Base-by-base conservation (phyloP, 2,113 vertebrate species). In the Chaetura pelagica region DNA sequence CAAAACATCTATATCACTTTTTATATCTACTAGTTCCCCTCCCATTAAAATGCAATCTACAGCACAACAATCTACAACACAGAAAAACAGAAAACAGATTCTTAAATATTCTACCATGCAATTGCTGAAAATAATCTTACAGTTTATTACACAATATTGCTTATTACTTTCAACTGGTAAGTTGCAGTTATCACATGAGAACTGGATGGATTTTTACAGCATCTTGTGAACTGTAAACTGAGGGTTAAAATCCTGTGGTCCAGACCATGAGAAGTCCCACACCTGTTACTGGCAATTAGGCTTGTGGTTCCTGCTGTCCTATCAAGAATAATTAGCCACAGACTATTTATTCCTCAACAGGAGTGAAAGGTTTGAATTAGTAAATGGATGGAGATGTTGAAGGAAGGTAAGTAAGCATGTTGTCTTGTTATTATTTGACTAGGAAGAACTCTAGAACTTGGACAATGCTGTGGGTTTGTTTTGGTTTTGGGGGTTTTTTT, bases 321-420 rank as follows among this genome's bases (percentile, higher is more conserved):
- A 67, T 57, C 54, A 93, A 81, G 20, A 27, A 10, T 62, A 91
- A 95, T 86, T 93, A 94, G 76, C 23, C 58, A 71, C 30, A 92
- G 78, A 12, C 10, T 74, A 57, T 61, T 54, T 63, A 91, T 75
- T 95, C 32, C 42, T 18, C 16, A 57, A 58, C 7, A 24, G 9
- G 40, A 69, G 5, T 10, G 30, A 66, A 76, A 58, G 2, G 9
- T 5, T 5, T 64, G 48, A n/a, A 22, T 51, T 12, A 40, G 17
- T 35, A 42, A 30, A 4, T 32, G 20, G 23, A 4, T 57, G 15
- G 13, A 19, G 40, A 30, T 58, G 7, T 3, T 17, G 19, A 16
- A 34, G n/a, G 30, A 16, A 21, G 24, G 32, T 26, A 27, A 72
- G 6, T 48, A 11, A n/a, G 42, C 51, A 8, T 38, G 20, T 5